Conservation (phyloP, 2,888 invertebrate genomes). For the Sphinx pinastri region DNA sequence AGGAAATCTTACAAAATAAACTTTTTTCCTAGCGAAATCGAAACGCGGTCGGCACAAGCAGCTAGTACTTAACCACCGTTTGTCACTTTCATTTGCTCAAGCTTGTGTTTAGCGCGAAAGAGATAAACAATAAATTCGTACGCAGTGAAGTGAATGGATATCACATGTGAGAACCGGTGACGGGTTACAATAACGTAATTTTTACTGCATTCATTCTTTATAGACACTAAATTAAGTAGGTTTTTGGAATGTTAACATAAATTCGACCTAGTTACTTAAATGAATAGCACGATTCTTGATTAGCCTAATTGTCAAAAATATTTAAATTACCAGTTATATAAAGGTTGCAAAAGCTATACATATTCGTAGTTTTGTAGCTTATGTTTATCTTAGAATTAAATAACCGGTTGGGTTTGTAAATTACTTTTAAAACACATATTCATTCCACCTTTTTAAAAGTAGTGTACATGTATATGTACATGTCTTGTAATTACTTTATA, state of each 20-base stretch:
- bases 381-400: not conserved
- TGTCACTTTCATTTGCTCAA: conserved; percentile 48
- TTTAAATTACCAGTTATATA: not conserved
- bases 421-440: no score
- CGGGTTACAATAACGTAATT: conserved; percentile 52
- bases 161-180: conserved; percentile 52
- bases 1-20: conserved; percentile 34
- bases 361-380: not conserved
- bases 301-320: not conserved
- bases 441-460: no score
- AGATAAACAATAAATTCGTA: conserved; percentile 45
- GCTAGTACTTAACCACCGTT: conserved; percentile 23
- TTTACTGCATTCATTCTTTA: conserved; percentile 50
- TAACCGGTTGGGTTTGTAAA: no score
- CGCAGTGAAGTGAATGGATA: conserved; percentile 46
- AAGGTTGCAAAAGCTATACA: not conserved
- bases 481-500: not conserved
- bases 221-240: conserved; percentile 48
- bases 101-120: conserved; percentile 43
- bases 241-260: conserved; percentile 46
- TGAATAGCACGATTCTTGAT: not conserved
- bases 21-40: conserved; percentile 46
- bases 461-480: no score
- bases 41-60: conserved; percentile 44
- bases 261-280: not conserved